These are phyloP conservation scores for Magallana gigas DNA, from an alignment of 1,140 invertebrate species.

Conservation along the genomic window DNA sequence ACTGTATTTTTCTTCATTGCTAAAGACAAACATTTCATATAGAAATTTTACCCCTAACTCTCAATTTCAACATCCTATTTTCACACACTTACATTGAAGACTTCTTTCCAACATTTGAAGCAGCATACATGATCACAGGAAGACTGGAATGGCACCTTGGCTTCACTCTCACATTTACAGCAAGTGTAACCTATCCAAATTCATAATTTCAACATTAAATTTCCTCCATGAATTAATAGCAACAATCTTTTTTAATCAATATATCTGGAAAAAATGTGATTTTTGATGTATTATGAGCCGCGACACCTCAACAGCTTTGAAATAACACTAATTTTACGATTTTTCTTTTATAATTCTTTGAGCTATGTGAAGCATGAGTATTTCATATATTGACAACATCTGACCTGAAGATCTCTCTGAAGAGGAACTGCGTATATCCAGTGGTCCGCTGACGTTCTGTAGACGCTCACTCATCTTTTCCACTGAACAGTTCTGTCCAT, in stretches of 20 bases:
- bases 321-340: no score
- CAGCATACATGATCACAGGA: constrained; percentile 72
- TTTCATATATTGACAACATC: neutral
- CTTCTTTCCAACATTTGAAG: constrained; percentile 71
- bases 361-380: no score
- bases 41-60: neutral
- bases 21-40: no score
- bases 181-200: constrained; percentile 68
- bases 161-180: constrained; percentile 63
- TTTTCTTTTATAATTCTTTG: no score
- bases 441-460: neutral
- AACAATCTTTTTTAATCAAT: no score
- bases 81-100: constrained; percentile 65
- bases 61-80: neutral
- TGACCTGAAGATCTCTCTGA: neutral
- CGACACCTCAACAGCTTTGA: no score
- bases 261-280: no score
- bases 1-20: neutral
- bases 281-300: no score
- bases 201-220: neutral
- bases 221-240: no score
- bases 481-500: neutral
- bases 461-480: neutral
- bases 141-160: constrained; percentile 66
- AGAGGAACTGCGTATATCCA: constrained; percentile 1